Evolutionary conservation across 2,113 vertebrate species (phyloP).

Genomic region (Paratilapia polleni): DNA sequence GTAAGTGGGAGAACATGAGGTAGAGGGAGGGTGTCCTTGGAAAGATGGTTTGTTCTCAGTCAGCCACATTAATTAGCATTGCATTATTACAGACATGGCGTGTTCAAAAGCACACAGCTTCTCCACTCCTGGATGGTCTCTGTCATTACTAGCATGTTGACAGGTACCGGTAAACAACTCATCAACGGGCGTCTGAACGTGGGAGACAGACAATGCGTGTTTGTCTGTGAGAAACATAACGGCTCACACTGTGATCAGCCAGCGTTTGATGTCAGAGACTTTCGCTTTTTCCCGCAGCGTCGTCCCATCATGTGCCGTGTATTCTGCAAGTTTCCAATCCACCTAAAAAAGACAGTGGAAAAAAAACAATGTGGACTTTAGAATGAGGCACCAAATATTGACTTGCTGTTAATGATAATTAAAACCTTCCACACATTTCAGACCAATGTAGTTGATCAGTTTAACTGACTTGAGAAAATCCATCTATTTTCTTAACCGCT

Average conservation of each 20-base stretch:
- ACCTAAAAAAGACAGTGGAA: not conserved
- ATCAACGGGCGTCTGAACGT: not conserved
- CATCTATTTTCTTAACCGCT: conserved; percentile 1
- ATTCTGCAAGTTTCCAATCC: not conserved
- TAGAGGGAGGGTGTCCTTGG: conserved; percentile 75
- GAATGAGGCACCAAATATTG: not conserved
- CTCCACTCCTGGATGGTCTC: conserved; percentile 18
- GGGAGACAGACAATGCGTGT: not conserved
- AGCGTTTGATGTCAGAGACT: conserved; percentile 27
- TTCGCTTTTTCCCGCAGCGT: not conserved
- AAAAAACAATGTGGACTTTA: not conserved
- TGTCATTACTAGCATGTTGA: conserved; percentile 36
- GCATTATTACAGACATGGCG: conserved; percentile 64
- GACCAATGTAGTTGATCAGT: not conserved
- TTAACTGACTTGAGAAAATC: not conserved
- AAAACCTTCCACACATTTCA: not conserved
- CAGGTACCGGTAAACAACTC: conserved; percentile 29
- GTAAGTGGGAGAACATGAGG: conserved; percentile 69
- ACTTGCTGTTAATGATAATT: conserved; percentile 8
- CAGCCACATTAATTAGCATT: conserved; percentile 74
- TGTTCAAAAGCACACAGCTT: conserved; percentile 48
- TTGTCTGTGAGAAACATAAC: not conserved
- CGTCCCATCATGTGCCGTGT: not conserved
- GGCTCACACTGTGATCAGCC: conserved; percentile 26
- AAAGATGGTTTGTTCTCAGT: conserved; percentile 73